phyloP scores from a whole-genome alignment of 2,888 invertebrate species.

The Ormyrus labotus region DNA sequence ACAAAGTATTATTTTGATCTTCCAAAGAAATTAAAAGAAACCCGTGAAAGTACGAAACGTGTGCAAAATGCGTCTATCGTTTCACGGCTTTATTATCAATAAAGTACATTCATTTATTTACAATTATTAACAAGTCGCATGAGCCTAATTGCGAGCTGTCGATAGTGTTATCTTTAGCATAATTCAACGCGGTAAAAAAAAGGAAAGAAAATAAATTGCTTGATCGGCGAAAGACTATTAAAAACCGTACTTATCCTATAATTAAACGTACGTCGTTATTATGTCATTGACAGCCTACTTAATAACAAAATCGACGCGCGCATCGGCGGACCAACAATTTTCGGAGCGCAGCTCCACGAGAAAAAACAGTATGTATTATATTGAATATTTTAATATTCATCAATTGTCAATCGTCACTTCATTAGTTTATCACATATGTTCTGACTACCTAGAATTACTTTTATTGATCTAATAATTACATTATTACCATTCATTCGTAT shows the following conservation, averaged over 20 bases:
- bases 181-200: background rate
- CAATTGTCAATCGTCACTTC: slow-evolving; percentile 54
- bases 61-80: slow-evolving; percentile 6
- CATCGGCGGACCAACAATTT: slow-evolving; percentile 48
- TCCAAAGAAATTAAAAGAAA: background rate
- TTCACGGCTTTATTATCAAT: slow-evolving; percentile 18
- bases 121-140: slow-evolving; percentile 49
- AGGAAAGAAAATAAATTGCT: too few relatives aligned
- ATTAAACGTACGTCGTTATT: too few relatives aligned
- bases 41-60: slow-evolving; percentile 32
- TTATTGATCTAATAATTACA: slow-evolving; percentile 50
- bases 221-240: too few relatives aligned
- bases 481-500: slow-evolving; percentile 46
- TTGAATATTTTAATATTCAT: slow-evolving; percentile 51
- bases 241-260: too few relatives aligned
- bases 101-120: slow-evolving; percentile 52
- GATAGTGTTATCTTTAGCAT: slow-evolving; percentile 34
- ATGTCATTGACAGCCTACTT: background rate
- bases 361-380: slow-evolving; percentile 65
- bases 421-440: slow-evolving; percentile 71
- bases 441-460: slow-evolving; percentile 51
- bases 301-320: slow-evolving; percentile 43
- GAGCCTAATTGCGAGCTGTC: slow-evolving; percentile 27
- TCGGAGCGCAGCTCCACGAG: slow-evolving; percentile 72
- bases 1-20: background rate